These are phyloP conservation scores for Lanius ludovicianus DNA, from an alignment of 2,113 vertebrate species.

Conservation along the genomic window DNA sequence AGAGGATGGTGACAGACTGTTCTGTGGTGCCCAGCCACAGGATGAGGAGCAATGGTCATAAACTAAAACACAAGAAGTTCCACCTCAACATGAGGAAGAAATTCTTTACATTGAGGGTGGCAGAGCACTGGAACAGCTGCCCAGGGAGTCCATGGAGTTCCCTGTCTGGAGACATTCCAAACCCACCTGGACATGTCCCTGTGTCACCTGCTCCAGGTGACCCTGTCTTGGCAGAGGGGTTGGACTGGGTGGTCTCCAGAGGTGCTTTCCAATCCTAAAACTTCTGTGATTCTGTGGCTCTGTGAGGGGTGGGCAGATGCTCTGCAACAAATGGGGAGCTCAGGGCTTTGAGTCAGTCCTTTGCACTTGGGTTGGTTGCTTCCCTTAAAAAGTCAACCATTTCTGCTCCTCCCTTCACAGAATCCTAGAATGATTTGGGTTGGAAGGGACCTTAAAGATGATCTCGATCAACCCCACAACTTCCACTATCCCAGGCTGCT, in stretches of 20 bases:
- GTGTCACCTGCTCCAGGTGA: background rate
- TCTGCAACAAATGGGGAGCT: background rate
- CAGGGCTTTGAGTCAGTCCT: accelerated
- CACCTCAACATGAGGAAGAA: background rate
- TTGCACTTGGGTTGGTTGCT: background rate
- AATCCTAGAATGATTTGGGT: background rate
- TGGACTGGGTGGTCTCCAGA: background rate
- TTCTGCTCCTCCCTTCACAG: background rate
- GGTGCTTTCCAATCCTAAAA: background rate
- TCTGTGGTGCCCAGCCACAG: background rate
- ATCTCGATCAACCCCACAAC: background rate
- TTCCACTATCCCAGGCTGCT: background rate
- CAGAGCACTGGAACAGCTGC: background rate
- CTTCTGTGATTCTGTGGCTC: background rate
- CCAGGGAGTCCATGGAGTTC: background rate
- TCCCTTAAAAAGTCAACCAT: background rate
- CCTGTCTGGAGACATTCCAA: background rate
- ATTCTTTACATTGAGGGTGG: background rate
- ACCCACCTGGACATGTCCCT: accelerated
- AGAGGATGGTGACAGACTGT: background rate
- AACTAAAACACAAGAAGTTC: background rate
- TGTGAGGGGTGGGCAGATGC: background rate
- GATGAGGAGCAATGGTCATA: background rate
- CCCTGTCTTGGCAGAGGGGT: background rate
- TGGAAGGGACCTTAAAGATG: background rate